Percentiles rank a stretch among this genome's conserved stretches.
phyloP scores from a whole-genome alignment of 2,113 vertebrate genomes.

The Urocynchramus pylzowi region DNA sequence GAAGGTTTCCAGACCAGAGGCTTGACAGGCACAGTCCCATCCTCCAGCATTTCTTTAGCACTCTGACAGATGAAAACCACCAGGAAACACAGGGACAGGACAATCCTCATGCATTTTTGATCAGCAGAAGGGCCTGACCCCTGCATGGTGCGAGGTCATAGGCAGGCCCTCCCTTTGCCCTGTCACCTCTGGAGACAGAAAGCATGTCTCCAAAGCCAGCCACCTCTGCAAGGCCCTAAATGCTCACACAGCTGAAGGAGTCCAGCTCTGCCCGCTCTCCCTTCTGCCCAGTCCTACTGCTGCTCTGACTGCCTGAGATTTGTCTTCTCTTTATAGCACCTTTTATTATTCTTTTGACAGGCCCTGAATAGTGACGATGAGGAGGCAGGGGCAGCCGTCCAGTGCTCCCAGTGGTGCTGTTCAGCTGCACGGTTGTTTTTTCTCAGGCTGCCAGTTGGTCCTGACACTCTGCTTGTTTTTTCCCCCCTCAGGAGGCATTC shows the following conservation, averaged over 20 bases:
- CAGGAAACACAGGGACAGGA: not conserved
- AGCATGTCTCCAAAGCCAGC: not conserved
- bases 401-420: conserved; percentile 40
- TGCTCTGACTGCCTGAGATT: not conserved
- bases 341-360: conserved; percentile 54
- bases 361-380: conserved; percentile 29
- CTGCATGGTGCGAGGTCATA: not conserved
- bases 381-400: not conserved
- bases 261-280: not conserved
- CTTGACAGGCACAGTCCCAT: not conserved
- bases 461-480: conserved; percentile 45
- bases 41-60: not conserved
- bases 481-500: conserved; percentile 23
- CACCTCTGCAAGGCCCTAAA: not conserved
- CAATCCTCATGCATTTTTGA: not conserved
- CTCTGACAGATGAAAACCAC: not conserved
- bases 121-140: not conserved
- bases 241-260: not conserved
- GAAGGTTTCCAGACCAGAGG: not conserved
- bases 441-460: conserved; percentile 57
- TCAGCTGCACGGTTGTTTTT: conserved; percentile 29
- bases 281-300: not conserved
- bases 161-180: not conserved
- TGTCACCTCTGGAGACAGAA: conserved; percentile 23
- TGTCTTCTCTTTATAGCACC: conserved; percentile 43